Evolutionary conservation across 2,888 invertebrate genomes (phyloP), one percentile per base, ranked within the genome.

Genomic region (Trichogramma evanescens): DNA sequence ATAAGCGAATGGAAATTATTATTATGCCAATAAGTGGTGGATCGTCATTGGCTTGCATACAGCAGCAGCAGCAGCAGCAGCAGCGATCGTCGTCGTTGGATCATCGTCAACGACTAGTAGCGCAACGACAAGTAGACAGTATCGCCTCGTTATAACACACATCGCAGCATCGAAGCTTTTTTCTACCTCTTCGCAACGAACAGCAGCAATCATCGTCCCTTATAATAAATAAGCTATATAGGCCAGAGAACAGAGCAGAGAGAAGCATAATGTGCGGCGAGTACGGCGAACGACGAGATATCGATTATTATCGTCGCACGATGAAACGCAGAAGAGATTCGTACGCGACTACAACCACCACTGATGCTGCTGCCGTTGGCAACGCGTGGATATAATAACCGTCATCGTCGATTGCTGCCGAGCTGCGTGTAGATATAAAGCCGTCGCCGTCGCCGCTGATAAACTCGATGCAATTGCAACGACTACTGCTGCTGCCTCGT

Each of bases 1-100:
- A 13, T 13, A 13, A 13, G 13, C 13, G 13, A 13, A 13, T 13
- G 13, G 13, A 13, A 13, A 13, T 13, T 13, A 13, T 13, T 13
- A 13, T 13, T 13, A 13, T 13, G 13, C 13, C 13, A 13, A 13
- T 64, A 66, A 65, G 63, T 65, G 65, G 66, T 64, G 62, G 59
- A 59, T 57, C 51, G 50, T 13, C 42, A 13, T 13, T 13, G 13
- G 13, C 2, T 13, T 2, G 13, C 2, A 1, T 13, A 51, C 41
- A 39, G 54, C 39, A 5, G 10, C 5, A n/a, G n/a, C n/a, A n/a
- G n/a, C n/a, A n/a, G n/a, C 53, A 13, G 58, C 41, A 39, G 54
- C 39, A 5, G 10, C 5, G 13, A 8, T 40, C 50, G 42, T 41
- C 6, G n/a, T 39, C 2, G 9, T 4, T 8, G 8, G 10, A 43